Conservation (phyloP, 2,113 vertebrate genomes). For the Corythornis vintsioides region DNA sequence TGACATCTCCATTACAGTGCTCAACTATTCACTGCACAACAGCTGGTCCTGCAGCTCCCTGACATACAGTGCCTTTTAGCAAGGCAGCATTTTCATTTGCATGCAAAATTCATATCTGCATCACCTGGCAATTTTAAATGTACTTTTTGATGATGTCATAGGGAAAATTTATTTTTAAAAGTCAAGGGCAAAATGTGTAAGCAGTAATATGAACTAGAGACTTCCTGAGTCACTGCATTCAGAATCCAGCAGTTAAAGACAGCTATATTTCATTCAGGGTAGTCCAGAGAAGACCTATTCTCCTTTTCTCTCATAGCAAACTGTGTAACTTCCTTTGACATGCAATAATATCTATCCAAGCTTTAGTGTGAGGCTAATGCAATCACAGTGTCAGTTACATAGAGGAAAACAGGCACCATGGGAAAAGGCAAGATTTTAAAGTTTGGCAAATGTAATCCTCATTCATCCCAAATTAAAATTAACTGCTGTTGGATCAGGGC, state of each 20-base stretch:
- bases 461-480: conserved; percentile 30
- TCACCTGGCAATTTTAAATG: neutral
- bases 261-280: neutral
- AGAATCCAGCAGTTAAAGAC: neutral
- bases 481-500: conserved; percentile 6
- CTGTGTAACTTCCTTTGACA: neutral
- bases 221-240: neutral
- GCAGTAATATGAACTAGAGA: neutral
- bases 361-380: neutral
- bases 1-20: neutral
- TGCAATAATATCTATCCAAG: neutral
- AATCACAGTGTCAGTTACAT: neutral
- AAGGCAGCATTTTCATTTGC: neutral
- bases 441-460: neutral
- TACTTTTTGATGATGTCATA: neutral
- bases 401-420: neutral
- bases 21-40: neutral
- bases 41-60: neutral
- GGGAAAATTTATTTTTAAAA: neutral
- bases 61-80: neutral
- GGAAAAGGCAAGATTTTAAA: conserved; percentile 1
- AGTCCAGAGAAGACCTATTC: neutral
- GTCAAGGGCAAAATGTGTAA: neutral
- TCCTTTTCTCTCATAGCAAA: neutral
- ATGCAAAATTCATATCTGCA: neutral